Base-by-base conservation (phyloP, 2,797 vertebrate genomes). In the Acanthurus tractus region DNA sequence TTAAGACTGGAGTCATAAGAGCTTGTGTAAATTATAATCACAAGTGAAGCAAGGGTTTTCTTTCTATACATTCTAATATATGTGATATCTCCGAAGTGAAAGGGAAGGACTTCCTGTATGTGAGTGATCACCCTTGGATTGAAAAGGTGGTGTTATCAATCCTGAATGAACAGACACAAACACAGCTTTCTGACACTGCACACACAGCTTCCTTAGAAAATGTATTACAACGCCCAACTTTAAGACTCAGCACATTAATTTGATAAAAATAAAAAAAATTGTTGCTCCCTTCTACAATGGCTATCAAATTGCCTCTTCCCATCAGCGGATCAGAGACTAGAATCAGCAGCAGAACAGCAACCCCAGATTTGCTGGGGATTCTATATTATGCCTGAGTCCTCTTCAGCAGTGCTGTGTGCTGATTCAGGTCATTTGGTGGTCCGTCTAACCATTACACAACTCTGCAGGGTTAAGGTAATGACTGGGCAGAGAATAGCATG, bases 381-480 rank as follows among this genome's bases (percentile, higher is more conserved):
- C 45, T 46, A 20, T 74, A 70, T 84, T 57, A 74, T 63, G 54
- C 18, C 64, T 70, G 62, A 68, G 49, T 46, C 49, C 18, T 61
- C 40, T 76, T 82, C 65, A 74, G 70, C 54, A n/a, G 67, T 62
- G 44, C 23, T 68, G 42, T 83, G 1, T 70, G 84, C 84, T 89
- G 88, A 90, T 80, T 90, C 87, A 78, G 77, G 85, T 84, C 89
- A 69, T 70, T 63, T 78, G 86, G 75, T 74, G 77, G 86, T 79
- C 86, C 74, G 72, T 86, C 82, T 84, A 76, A 89, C 85, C 79
- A 84, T 90, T 86, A 88, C 86, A 56, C 23, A 5, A 36, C 91
- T 83, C 89, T 78, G 89, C 82, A 70, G 87, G 89, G 55, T 71
- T 74, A 55, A 84, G 83, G 79, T 61, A 63, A 83, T 89, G 90